Percentiles rank a stretch among this genome's conserved stretches.
Conservation (phyloP, 1,140 invertebrate species). For the Chelonus insularis region DNA sequence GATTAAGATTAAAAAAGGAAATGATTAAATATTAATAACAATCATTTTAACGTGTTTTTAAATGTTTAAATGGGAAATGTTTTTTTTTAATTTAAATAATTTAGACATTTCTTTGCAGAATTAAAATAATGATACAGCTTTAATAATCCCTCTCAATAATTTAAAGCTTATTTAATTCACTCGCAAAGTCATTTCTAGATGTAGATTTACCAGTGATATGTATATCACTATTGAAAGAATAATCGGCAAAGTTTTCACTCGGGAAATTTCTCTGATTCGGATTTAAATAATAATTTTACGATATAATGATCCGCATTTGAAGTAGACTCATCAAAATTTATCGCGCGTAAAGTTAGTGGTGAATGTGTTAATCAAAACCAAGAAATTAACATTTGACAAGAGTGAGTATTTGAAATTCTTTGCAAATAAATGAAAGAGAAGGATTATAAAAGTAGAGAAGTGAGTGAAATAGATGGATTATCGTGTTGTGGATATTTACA, state of each 20-base stretch:
- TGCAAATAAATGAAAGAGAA: not conserved
- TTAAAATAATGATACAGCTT: too few relatives aligned
- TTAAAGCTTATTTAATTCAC: too few relatives aligned
- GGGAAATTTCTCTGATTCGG: not conserved
- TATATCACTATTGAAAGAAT: too few relatives aligned
- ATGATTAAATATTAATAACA: too few relatives aligned
- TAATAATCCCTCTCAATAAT: too few relatives aligned
- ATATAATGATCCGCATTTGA: not conserved
- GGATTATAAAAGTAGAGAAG: not conserved
- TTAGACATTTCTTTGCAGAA: too few relatives aligned
- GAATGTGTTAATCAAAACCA: not conserved
- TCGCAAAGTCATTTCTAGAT: not conserved
- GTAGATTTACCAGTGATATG: too few relatives aligned
- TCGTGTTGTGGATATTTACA: not conserved
- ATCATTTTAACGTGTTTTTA: too few relatives aligned
- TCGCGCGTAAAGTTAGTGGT: slow-evolving; percentile 2
- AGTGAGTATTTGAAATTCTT: not conserved
- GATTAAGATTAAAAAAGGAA: too few relatives aligned
- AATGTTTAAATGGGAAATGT: too few relatives aligned
- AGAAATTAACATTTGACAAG: slow-evolving; percentile 11
- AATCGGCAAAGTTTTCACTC: not conserved
- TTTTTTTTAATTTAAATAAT: too few relatives aligned
- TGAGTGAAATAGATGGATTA: not conserved
- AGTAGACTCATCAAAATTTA: slow-evolving; percentile 11
- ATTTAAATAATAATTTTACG: slow-evolving; percentile 9